These are phyloP conservation scores for Hyles lineata DNA, from an alignment of 2,888 invertebrate species.

Conservation along the genomic window DNA sequence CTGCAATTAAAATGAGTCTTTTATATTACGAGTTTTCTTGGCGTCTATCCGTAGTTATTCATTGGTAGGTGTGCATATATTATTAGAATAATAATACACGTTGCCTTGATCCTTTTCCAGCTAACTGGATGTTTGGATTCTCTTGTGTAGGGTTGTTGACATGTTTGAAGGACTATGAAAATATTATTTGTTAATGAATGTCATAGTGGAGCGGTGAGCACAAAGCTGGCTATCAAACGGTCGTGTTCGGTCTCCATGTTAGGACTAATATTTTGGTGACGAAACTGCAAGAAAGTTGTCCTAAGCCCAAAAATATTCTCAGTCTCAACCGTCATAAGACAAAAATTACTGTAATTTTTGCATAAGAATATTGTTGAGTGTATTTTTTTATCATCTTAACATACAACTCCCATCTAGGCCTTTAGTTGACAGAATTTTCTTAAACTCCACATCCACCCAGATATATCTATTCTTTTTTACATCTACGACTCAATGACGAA, in stretches of 20 bases:
- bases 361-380: too few relatives aligned
- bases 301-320: too few relatives aligned
- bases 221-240: too few relatives aligned
- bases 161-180: not conserved
- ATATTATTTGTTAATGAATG: too few relatives aligned
- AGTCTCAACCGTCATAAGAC: too few relatives aligned
- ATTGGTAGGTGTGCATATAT: constrained; percentile 25
- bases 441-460: not conserved
- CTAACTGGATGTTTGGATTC: constrained; percentile 7
- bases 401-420: not conserved
- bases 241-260: too few relatives aligned
- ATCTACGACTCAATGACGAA: not conserved
- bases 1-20: constrained; percentile 66
- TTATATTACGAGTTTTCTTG: constrained; percentile 54
- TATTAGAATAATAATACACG: constrained; percentile 24
- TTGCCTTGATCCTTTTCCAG: constrained; percentile 20
- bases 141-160: not conserved
- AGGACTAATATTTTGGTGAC: too few relatives aligned
- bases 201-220: too few relatives aligned
- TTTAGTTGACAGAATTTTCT: not conserved
- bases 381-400: too few relatives aligned
- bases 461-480: not conserved
- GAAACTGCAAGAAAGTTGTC: too few relatives aligned
- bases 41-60: constrained; percentile 30
- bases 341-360: too few relatives aligned